Base-by-base conservation (phyloP, 2,113 vertebrate species). In the Scomber scombrus region DNA sequence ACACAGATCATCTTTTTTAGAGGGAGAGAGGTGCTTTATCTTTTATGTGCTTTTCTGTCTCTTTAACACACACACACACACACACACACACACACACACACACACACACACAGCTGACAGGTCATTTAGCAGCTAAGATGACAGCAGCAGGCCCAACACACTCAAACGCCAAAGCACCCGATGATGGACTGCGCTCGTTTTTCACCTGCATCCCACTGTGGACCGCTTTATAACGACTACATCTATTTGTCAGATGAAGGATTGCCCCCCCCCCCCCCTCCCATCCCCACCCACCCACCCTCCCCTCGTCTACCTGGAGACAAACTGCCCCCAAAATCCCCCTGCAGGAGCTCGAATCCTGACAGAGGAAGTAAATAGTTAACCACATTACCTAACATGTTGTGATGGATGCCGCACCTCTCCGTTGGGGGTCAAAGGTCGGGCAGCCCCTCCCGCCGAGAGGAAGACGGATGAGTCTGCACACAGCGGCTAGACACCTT, bases 401-500 rank as follows among this genome's bases (percentile, higher is more conserved):
- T 26, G 80, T 96, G 95, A 96, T 95, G 93, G 94, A 95, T 95
- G 90, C 91, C 80, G 85, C 80, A 74, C 88, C 88, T 88, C 92
- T 82, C 89, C 54, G 88, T 82, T 45, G 11, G 81, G 71, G 94
- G 95, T 95, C 93, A 96, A 10, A 62, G 94, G 94, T 95, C 94
- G 90, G 82, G 56, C 84, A 70, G 89, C 93, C 92, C 91, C 45
- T 81, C 90, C 91, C 83, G 86, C 91, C 78, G 9, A 65, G 86
- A 91, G 89, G 93, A 95, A 96, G 96, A 96, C 92, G 85, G 94
- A 96, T 96, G 93, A 93, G 89, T 85, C 71, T 85, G 91, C 88
- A 91, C 85, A 78, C 93, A 47, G 85, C 29, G 77, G 88, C 91
- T 66, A 93, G 88, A 87, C 85, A 92, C 91, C 88, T n/a, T n/a